Base-by-base conservation (phyloP, 2,797 vertebrate genomes). In the Taenioides sp. region DNA sequence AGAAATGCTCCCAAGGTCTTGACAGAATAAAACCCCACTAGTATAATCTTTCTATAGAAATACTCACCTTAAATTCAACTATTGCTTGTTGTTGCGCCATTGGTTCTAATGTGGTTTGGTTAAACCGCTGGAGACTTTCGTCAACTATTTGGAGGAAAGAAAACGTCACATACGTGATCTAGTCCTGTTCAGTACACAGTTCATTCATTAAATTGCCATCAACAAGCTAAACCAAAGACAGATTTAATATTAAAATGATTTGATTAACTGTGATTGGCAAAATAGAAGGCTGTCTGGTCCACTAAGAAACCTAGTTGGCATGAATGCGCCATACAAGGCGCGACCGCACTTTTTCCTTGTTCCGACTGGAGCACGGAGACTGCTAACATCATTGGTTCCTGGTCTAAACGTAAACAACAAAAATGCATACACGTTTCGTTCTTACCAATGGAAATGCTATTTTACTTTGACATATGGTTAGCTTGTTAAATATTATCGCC, bases 31-130 rank as follows among this genome's bases (percentile, higher is more conserved):
- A 11, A 47, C 23, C 23, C 22, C 23, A 47, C 5, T 1, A 65
- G 11, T 40, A 64, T 6, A 2, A 18, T 4, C 2, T 54, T 7
- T 6, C 7, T 0, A 0, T 7, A 17, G 0, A 7, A 20, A 1
- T 34, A 16, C 75, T 76, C 77, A 93, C 94, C 92, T 94, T 94
- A 73, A 94, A 94, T 50, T 88, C 94, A 81, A 92, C 93, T 75
- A 92, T 77, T 7, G 55, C 60, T 54, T 58, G 57, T 27, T 58
- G 57, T 27, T 80, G 76, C 69, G 77, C 72, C 86, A 85, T 82
- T 43, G 82, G 79, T 49, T 93, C 91, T 67, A 92, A 92, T 92
- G 81, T 94, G 55, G 22, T 54, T 54, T n/a, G 5, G 71, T 16
- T 59, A 59, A 17, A 59, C 25, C 14, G 25, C 83, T 83, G 67